Conservation (phyloP, 2,888 invertebrate genomes). For the Thecophora atra region DNA sequence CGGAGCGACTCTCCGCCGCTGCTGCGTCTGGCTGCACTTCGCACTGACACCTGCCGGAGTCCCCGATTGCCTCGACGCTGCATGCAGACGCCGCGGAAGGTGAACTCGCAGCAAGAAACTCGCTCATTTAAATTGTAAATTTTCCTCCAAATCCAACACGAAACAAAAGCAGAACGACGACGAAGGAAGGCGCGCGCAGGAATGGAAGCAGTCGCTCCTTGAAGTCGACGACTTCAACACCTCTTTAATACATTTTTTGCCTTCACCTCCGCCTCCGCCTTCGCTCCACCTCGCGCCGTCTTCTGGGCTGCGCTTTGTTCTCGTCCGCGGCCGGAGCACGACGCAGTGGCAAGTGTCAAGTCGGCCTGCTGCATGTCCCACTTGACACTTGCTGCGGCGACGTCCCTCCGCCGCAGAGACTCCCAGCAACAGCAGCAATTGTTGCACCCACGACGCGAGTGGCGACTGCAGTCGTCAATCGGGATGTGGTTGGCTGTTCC, state of each 20-base stretch:
- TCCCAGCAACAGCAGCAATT: neutral
- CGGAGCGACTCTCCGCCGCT: neutral
- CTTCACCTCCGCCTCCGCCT: neutral
- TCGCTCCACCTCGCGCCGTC: neutral
- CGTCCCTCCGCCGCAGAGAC: neutral
- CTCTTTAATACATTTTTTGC: neutral
- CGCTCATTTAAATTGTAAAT: conserved; percentile 45
- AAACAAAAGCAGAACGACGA: too few species aligned
- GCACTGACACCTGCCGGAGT: conserved; percentile 49
- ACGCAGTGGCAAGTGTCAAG: too few species aligned
- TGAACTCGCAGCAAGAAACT: conserved; percentile 11
- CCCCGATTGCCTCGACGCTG: conserved; percentile 48
- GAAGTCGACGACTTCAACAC: conserved; percentile 3
- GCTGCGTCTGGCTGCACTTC: neutral
- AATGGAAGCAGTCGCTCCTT: too few species aligned
- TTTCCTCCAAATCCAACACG: conserved; percentile 44
- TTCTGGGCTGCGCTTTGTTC: too few species aligned
- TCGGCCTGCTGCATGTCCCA: neutral
- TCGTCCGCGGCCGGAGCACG: too few species aligned
- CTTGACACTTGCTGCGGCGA: neutral
- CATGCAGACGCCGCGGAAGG: neutral
- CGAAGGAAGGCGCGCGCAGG: too few species aligned
- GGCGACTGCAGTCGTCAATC: neutral
- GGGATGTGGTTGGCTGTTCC: neutral
- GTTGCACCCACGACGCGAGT: neutral